Base-by-base conservation (phyloP, 2,888 invertebrate genomes). In the Heteropelma amictum region DNA sequence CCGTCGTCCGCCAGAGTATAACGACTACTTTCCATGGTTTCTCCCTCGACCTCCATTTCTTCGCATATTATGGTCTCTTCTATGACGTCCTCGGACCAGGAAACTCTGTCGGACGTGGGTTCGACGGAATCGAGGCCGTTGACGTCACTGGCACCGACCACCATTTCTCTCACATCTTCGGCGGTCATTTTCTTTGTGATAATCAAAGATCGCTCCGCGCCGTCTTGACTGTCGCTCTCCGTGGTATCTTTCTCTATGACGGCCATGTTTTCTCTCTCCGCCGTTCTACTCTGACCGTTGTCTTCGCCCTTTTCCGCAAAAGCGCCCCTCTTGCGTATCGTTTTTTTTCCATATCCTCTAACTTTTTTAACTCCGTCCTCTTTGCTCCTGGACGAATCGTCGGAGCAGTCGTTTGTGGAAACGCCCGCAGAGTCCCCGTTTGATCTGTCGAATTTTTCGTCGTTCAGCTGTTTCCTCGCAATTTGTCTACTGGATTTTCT, bases 31-130 rank as follows among this genome's bases (percentile, higher is more conserved):
- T 75, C 67, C 64, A 72, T 58, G 0, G 69, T 63, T 14, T 69
- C 67, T 10, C 82, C 79, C 53, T 88, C 87, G 2, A 88, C 83
- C 47, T 89, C 89, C 86, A 89, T 87, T 64, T 88, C 88, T 70
- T 88, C 89, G 56, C 89, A 89, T 35, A 89, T 86, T 64, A 89
- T 86, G 6, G 89, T 89, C 63, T 89, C 89, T 69, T 89, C 89
- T 30, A 88, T 86, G 0, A 89, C 84, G 49, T 86, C 86, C 47
- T 87, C 88, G 4, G 83, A 78, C 87, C 87, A 88, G 17, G 83
- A 76, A 63, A 77, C 72, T 45, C 77, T 47, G 6, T 73, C 69
- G 2, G 81, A 67, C 2, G 72, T 70, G 8, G 76, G 45, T 10
- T 68, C 72, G 21, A 63, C 38, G 33, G 51, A 7, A 28, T 80